These are phyloP conservation scores for Anastrepha ludens DNA, from an alignment of 1,140 invertebrate genomes.

Conservation along the genomic window DNA sequence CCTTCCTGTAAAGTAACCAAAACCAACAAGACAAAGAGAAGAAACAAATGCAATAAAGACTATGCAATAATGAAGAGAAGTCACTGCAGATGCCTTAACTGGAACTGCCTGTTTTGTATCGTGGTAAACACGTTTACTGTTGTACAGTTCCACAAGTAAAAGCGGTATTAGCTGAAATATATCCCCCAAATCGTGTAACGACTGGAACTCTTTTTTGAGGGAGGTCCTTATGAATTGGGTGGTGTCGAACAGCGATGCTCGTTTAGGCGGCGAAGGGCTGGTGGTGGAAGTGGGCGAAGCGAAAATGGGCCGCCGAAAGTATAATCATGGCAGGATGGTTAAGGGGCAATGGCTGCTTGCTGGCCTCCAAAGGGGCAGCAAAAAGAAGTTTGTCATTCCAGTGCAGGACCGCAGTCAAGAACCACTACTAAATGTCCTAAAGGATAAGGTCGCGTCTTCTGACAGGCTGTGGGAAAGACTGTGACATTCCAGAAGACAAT, in stretches of 20 bases:
- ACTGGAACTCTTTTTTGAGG: not conserved
- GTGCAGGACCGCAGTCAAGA: not conserved
- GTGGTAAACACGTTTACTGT: too few relatives aligned
- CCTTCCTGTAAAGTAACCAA: too few relatives aligned
- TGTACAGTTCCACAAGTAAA: too few relatives aligned
- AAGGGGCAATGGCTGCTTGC: not conserved
- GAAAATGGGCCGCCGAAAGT: not conserved
- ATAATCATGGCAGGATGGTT: not conserved
- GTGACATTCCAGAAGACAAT: too few relatives aligned
- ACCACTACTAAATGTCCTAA: not conserved
- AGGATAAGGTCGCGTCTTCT: not conserved
- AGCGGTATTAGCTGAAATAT: too few relatives aligned
- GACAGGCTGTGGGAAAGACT: not conserved
- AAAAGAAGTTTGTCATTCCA: not conserved
- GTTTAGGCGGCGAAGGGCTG: not conserved
- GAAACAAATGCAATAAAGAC: too few relatives aligned
- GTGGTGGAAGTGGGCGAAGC: not conserved
- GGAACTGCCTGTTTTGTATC: too few relatives aligned
- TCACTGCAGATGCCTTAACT: too few relatives aligned
- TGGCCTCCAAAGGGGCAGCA: not conserved
- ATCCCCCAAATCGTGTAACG: too few relatives aligned
- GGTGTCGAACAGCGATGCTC: not conserved
- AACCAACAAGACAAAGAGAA: too few relatives aligned
- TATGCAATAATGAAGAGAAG: too few relatives aligned
- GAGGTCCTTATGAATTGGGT: not conserved